Conservation (phyloP, 2,113 vertebrate genomes). For the Zosterops japonicus region DNA sequence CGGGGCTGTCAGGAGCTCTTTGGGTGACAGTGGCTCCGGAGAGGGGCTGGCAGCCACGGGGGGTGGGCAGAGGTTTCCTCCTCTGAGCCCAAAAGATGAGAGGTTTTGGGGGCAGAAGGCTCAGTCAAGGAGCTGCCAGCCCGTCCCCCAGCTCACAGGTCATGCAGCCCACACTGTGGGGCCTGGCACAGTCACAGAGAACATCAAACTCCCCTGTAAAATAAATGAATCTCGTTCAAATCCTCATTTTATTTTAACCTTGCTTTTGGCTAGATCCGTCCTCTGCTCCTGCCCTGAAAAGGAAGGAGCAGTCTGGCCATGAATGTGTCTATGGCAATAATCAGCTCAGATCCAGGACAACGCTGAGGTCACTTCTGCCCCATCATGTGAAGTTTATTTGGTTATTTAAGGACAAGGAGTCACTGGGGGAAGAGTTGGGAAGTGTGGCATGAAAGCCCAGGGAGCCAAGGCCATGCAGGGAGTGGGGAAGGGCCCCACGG, state of each 20-base stretch:
- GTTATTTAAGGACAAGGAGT: neutral
- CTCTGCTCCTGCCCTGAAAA: neutral
- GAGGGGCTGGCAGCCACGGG: neutral
- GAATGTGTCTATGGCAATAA: neutral
- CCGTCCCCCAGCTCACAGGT: fast-evolving
- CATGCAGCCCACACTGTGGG: neutral
- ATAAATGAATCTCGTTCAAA: neutral
- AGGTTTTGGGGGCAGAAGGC: neutral
- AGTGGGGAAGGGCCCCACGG: fast-evolving
- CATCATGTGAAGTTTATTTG: neutral
- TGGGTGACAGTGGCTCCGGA: fast-evolving
- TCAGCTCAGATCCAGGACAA: neutral
- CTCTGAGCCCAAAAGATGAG: neutral
- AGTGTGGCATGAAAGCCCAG: neutral
- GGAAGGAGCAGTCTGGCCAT: neutral
- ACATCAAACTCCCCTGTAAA: neutral
- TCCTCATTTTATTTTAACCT: neutral
- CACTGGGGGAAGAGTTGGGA: neutral
- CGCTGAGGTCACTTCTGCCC: neutral
- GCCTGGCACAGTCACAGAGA: neutral
- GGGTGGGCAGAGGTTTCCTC: neutral
- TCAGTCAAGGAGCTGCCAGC: neutral
- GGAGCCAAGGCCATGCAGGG: neutral
- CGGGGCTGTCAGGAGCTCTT: slow-evolving; percentile 13
- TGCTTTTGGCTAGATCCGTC: neutral